A percentile compares a stretch with the other conserved stretches of the same genome.
Evolutionary conservation across 2,797 vertebrate species (phyloP).

Genomic region (Tokudaia tokunoshimensis): DNA sequence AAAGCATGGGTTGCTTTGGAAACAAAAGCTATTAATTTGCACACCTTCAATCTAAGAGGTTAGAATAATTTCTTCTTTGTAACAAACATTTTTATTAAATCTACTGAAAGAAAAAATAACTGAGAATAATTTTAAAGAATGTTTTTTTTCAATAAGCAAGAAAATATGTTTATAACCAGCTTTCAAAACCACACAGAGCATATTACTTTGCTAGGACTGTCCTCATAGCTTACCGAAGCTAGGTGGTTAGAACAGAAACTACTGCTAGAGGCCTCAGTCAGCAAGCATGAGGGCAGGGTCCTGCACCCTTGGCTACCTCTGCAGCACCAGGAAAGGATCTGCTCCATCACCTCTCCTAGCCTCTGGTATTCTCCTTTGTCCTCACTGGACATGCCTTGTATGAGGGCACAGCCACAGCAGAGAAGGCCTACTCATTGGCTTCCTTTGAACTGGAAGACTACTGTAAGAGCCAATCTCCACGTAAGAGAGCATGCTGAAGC

Average conservation of each 20-base stretch:
- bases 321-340: background rate
- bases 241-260: background rate
- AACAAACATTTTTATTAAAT: conserved; percentile 40
- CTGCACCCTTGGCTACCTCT: background rate
- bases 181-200: background rate
- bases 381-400: background rate
- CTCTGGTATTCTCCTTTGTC: background rate
- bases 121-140: conserved; percentile 23
- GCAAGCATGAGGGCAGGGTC: background rate
- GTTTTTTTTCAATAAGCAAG: conserved; percentile 3
- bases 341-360: background rate
- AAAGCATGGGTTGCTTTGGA: background rate
- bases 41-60: background rate
- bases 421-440: background rate
- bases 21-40: conserved; percentile 28
- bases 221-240: background rate
- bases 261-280: background rate
- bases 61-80: background rate
- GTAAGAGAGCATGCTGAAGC: background rate
- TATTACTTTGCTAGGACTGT: background rate
- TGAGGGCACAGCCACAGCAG: background rate
- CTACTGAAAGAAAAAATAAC: conserved; percentile 51
- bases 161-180: conserved; percentile 20
- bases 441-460: background rate
- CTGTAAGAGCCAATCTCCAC: background rate